Percentiles rank a stretch among this genome's conserved stretches.
Conservation (phyloP, 2,797 vertebrate species). For the Euthynnus affinis region DNA sequence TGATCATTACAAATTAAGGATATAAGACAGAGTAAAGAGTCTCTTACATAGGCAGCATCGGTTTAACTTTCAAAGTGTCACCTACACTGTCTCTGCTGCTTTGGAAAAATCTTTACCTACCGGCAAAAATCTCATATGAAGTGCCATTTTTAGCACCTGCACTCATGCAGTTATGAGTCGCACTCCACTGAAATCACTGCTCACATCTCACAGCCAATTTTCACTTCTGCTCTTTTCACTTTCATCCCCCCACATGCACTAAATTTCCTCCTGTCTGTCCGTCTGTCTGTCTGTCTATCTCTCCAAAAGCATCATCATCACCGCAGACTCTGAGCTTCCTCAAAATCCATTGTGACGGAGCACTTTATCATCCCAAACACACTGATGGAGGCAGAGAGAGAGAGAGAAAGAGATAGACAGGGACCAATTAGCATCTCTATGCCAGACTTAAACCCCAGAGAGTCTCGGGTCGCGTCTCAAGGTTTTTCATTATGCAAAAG, state of each 20-base stretch:
- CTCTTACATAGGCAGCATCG: neutral
- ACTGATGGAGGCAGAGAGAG: conserved; percentile 39
- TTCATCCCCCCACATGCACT: conserved; percentile 38
- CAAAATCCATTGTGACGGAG: conserved; percentile 46
- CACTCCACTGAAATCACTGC: conserved; percentile 32
- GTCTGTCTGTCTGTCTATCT: conserved; percentile 31
- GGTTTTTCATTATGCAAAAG: conserved; percentile 48
- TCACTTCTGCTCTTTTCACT: conserved; percentile 26
- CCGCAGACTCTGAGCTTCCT: conserved; percentile 19
- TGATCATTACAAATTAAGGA: too few species aligned
- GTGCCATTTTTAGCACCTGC: conserved; percentile 26
- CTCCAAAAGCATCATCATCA: conserved; percentile 48
- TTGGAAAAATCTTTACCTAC: neutral
- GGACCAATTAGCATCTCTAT: conserved; percentile 63
- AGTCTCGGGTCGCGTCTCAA: conserved; percentile 17
- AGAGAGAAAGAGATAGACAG: conserved; percentile 37
- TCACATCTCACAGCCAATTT: conserved; percentile 41
- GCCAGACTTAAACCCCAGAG: conserved; percentile 53
- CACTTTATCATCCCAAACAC: conserved; percentile 46
- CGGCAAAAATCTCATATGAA: conserved; percentile 4
- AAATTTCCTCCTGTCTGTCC: conserved; percentile 16
- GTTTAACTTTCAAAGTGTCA: neutral
- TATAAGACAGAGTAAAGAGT: neutral
- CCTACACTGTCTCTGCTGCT: neutral
- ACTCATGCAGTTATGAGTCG: conserved; percentile 17